Conservation (phyloP, 35 echinoderm and acorn worm species). For the Holothuria glaberrima region DNA sequence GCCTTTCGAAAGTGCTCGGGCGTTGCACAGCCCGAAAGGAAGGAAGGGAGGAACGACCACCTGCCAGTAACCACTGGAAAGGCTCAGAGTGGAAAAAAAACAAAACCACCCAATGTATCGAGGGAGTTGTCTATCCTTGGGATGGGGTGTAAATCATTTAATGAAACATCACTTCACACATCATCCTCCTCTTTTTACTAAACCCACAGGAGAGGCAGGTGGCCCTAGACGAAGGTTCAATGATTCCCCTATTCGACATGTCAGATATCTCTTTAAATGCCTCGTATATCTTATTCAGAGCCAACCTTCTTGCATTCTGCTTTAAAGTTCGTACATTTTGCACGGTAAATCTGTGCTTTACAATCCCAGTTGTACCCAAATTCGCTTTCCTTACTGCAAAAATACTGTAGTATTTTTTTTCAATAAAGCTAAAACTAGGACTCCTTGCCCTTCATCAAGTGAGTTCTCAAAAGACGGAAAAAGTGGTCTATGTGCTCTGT, state of each 20-base stretch:
- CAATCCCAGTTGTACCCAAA: not conserved
- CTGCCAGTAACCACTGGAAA: conserved; percentile 30
- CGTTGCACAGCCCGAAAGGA: not conserved
- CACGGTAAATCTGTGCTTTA: not conserved
- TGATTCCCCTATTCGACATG: conserved; percentile 15
- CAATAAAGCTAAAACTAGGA: not conserved
- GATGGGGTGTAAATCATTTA: not conserved
- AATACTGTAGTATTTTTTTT: not conserved
- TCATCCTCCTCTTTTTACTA: conserved; percentile 22
- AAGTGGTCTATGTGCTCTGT: not conserved
- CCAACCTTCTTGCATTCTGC: not conserved
- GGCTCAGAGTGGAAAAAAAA: conserved; percentile 13
- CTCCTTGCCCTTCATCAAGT: conserved; percentile 12
- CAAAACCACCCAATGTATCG: conserved; percentile 3
- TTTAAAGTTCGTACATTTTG: not conserved
- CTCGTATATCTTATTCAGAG: not conserved
- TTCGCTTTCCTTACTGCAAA: not conserved
- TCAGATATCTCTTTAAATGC: not conserved
- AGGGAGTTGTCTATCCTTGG: conserved; percentile 20
- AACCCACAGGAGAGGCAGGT: not conserved
- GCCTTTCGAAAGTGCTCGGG: not conserved
- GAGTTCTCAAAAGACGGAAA: not conserved
- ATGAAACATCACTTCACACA: not conserved
- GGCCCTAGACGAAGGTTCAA: not conserved
- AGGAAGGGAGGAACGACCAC: not conserved